phyloP scores from a whole-genome alignment of 2,113 vertebrate genomes.

The Hyperopisus bebe region DNA sequence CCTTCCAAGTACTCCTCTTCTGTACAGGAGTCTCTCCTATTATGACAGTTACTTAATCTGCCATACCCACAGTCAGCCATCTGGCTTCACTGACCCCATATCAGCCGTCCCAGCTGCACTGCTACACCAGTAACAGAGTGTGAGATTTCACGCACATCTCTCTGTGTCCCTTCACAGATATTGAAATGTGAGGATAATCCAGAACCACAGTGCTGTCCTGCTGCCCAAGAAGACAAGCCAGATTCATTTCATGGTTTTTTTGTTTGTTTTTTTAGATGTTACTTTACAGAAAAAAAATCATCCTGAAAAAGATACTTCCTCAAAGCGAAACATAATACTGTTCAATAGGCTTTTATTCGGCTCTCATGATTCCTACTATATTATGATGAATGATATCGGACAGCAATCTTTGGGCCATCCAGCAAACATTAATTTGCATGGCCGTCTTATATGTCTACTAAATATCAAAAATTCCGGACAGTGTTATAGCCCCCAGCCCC shows the following conservation, averaged over 20 bases:
- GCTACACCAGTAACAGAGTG: not conserved
- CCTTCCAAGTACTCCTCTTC: not conserved
- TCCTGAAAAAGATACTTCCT: not conserved
- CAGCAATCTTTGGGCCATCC: not conserved
- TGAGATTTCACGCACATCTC: not conserved
- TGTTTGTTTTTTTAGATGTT: constrained; percentile 13
- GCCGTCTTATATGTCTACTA: not conserved
- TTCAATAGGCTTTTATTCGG: not conserved
- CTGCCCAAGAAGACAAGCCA: not conserved
- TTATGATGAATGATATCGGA: not conserved
- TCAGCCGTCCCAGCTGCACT: not conserved
- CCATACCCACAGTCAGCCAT: not conserved
- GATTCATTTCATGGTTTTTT: constrained; percentile 16
- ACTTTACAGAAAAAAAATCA: not conserved
- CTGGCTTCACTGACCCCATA: not conserved
- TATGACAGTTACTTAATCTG: not conserved
- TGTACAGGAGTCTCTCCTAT: not conserved
- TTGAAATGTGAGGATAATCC: constrained; percentile 29
- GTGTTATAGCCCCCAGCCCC: not conserved
- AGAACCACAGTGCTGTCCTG: not conserved
- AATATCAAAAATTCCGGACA: not conserved
- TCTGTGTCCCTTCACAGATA: constrained; percentile 45
- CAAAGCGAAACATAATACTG: not conserved
- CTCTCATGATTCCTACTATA: not conserved
- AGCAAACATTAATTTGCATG: not conserved